Evolutionary conservation across 2,113 vertebrate species (phyloP).

Genomic region (Fulmarus glacialis): DNA sequence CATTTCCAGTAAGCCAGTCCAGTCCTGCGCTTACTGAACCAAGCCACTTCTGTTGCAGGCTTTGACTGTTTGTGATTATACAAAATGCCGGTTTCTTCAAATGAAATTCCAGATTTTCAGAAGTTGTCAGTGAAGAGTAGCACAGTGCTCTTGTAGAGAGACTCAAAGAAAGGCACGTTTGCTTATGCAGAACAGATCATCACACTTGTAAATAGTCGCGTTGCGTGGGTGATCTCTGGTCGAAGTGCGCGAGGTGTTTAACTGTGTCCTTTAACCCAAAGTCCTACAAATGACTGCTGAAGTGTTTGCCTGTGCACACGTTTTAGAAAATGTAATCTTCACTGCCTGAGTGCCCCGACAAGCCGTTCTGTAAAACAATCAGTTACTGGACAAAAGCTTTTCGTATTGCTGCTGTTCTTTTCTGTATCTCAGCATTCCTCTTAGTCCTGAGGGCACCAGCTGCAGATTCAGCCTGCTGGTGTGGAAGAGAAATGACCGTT

Average conservation of each 20-base stretch:
- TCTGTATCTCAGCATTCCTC: background rate
- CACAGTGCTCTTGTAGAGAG: fast-evolving
- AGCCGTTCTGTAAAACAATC: background rate
- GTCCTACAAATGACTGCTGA: fast-evolving
- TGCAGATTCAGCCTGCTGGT: background rate
- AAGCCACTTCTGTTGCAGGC: background rate
- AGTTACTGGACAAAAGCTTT: background rate
- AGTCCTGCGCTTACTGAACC: background rate
- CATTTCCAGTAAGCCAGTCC: background rate
- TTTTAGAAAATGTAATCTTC: background rate
- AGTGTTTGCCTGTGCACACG: background rate
- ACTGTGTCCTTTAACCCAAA: background rate
- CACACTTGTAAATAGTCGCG: fast-evolving
- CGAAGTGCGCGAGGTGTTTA: background rate
- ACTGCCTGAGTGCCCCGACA: background rate
- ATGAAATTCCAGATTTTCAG: background rate
- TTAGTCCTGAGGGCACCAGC: background rate
- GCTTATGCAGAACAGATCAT: background rate
- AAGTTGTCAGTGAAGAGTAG: fast-evolving
- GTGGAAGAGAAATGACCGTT: background rate
- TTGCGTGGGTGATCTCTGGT: background rate
- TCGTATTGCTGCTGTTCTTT: fast-evolving
- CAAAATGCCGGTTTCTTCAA: background rate
- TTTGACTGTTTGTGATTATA: fast-evolving
- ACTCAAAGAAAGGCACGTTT: fast-evolving